Percentiles rank a stretch among this genome's conserved stretches.
These are phyloP conservation scores for Myathropa florea DNA, from an alignment of 2,888 invertebrate species.

Conservation along the genomic window DNA sequence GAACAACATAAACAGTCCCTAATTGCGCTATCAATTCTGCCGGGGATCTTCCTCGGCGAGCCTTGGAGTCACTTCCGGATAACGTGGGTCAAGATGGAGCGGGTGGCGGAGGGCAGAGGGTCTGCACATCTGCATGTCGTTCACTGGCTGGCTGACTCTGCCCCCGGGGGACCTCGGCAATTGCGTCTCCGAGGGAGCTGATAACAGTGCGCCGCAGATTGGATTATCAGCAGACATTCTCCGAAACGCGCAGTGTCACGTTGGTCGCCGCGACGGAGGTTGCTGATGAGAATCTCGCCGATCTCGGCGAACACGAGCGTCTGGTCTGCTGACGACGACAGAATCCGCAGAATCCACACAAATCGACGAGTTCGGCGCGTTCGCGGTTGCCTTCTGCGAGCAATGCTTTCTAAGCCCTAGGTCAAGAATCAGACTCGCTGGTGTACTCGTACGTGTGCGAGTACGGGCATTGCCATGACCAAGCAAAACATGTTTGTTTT, in stretches of 20 bases:
- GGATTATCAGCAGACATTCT: background rate
- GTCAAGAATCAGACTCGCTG: constrained; percentile 55
- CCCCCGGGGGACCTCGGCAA: background rate
- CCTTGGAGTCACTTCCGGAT: constrained; percentile 60
- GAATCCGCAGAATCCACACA: constrained; percentile 18
- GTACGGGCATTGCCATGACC: constrained; percentile 7
- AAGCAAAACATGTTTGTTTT: constrained; percentile 58
- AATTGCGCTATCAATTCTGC: constrained; percentile 66
- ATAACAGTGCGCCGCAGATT: background rate
- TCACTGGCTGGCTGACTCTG: background rate
- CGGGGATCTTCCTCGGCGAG: constrained; percentile 28
- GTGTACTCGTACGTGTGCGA: constrained; percentile 14
- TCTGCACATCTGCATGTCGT: background rate
- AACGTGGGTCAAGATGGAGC: constrained; percentile 35
- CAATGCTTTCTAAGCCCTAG: constrained; percentile 42
- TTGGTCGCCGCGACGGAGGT: background rate
- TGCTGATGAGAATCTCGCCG: background rate
- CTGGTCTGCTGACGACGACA: constrained; percentile 10
- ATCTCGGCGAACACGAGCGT: background rate
- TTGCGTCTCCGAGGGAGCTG: background rate
- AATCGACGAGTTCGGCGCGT: constrained; percentile 30
- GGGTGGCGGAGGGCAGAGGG: background rate
- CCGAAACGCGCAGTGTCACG: background rate
- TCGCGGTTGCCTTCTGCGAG: background rate
- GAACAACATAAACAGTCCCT: constrained; percentile 64